These are phyloP conservation scores for Zosterops lateralis DNA, from an alignment of 2,113 vertebrate species.

Conservation along the genomic window DNA sequence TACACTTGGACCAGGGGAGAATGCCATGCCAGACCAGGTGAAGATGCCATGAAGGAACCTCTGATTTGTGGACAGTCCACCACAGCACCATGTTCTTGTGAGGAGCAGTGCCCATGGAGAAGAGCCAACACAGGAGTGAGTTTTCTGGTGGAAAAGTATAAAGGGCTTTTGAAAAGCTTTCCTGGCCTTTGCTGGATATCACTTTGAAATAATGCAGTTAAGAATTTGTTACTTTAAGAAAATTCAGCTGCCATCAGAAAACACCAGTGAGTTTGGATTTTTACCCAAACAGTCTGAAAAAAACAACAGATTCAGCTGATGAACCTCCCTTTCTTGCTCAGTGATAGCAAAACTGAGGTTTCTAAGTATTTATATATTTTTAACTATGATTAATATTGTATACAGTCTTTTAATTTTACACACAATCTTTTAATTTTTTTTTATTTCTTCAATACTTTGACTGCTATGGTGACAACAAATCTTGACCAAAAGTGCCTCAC, in stretches of 20 bases:
- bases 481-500: neutral
- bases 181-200: neutral
- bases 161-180: neutral
- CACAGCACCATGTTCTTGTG: neutral
- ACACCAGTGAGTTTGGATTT: neutral
- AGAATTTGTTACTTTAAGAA: neutral
- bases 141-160: neutral
- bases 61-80: neutral
- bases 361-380: neutral
- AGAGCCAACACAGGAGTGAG: rapidly evolving
- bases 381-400: neutral
- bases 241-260: neutral
- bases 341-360: neutral
- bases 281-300: neutral
- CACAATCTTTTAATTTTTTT: neutral
- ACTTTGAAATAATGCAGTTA: neutral
- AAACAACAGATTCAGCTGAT: neutral
- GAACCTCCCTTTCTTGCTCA: neutral
- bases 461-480: neutral
- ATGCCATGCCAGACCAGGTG: rapidly evolving
- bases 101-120: neutral
- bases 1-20: neutral
- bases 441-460: neutral
- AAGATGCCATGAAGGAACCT: neutral
- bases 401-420: neutral